A percentile compares a stretch with the other conserved stretches of the same genome.
phyloP scores from a whole-genome alignment of 2,113 vertebrate genomes.

The Pandion haliaetus region DNA sequence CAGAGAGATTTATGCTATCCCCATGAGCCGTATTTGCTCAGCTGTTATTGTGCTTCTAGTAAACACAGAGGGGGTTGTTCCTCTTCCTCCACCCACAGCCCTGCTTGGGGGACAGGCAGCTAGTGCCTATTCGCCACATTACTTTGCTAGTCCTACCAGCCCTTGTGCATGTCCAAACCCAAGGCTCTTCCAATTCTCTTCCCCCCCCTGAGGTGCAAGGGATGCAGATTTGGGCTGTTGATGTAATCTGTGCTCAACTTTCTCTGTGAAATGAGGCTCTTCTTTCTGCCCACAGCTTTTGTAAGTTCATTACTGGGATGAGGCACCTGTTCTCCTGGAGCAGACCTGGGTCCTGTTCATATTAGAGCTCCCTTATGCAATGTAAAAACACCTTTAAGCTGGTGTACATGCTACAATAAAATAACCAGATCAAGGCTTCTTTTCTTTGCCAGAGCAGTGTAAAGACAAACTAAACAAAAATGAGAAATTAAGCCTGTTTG shows the following conservation, averaged over 20 bases:
- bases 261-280: background rate
- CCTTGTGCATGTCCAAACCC: background rate
- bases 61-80: constrained; percentile 42
- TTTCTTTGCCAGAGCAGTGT: background rate
- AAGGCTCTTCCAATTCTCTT: background rate
- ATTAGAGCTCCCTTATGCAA: background rate
- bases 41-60: constrained; percentile 56
- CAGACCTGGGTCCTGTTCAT: background rate
- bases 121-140: background rate
- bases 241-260: background rate
- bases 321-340: background rate
- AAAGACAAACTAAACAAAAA: background rate
- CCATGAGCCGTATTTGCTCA: background rate
- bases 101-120: background rate
- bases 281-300: background rate
- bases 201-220: background rate
- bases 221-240: background rate
- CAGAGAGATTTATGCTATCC: constrained; percentile 49
- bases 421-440: background rate
- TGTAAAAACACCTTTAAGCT: background rate
- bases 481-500: background rate
- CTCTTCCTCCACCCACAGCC: background rate
- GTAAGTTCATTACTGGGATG: fast-evolving
- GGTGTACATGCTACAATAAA: background rate
- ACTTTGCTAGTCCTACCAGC: background rate